These are phyloP conservation scores for Ormyrus labotus DNA, from an alignment of 2,888 invertebrate genomes.

Conservation along the genomic window DNA sequence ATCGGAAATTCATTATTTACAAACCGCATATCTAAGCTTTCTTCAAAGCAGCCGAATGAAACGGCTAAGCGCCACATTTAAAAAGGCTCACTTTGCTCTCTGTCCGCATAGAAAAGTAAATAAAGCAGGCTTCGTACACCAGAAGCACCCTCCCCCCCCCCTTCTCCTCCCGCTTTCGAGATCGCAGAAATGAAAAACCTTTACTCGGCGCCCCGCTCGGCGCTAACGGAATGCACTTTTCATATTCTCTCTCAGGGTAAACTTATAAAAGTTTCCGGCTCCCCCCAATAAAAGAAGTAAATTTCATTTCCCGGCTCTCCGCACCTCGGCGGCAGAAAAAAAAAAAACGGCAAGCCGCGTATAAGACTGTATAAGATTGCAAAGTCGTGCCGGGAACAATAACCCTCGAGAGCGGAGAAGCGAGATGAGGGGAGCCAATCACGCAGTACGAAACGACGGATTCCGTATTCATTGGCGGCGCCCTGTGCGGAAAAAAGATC, in stretches of 20 bases:
- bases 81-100: too few species aligned
- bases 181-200: too few species aligned
- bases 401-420: neutral
- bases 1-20: too few species aligned
- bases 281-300: constrained; percentile 33
- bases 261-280: constrained; percentile 27
- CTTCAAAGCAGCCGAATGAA: too few species aligned
- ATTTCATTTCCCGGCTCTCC: constrained; percentile 36
- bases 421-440: constrained; percentile 6
- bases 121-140: too few species aligned
- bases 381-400: constrained; percentile 17
- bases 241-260: constrained; percentile 14
- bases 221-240: constrained; percentile 34
- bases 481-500: constrained; percentile 21
- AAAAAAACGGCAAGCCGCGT: constrained; percentile 15
- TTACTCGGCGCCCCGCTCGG: too few species aligned
- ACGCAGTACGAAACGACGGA: constrained; percentile 9
- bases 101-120: too few species aligned
- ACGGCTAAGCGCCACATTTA: too few species aligned
- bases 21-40: too few species aligned
- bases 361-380: neutral
- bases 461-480: constrained; percentile 43
- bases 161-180: too few species aligned
- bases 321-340: neutral
- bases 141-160: too few species aligned